These are phyloP conservation scores for Chloromyia formosa DNA, from an alignment of 2,888 invertebrate species.

Conservation along the genomic window DNA sequence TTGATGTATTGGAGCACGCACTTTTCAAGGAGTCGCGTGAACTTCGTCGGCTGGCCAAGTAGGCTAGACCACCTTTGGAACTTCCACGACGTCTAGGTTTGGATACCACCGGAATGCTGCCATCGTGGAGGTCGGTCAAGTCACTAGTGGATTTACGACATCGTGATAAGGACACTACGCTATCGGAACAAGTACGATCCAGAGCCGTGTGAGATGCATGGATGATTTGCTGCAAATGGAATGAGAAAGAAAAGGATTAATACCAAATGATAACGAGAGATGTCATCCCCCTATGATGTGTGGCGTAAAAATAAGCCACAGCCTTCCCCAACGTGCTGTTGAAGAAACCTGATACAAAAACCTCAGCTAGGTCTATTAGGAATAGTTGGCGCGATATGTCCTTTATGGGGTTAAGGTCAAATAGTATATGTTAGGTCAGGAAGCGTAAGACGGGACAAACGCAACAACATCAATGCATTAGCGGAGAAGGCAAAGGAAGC, in stretches of 20 bases:
- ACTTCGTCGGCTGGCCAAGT: conserved; percentile 86
- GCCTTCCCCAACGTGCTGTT: no score
- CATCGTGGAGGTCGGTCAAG: conserved; percentile 66
- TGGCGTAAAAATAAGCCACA: no score
- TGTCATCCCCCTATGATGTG: no score
- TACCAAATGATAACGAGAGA: no score
- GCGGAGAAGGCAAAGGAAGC: no score
- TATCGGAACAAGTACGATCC: conserved; percentile 64
- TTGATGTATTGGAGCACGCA: conserved; percentile 75
- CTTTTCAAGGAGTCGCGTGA: conserved; percentile 75
- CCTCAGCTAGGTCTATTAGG: no score
- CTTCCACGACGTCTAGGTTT: conserved; percentile 73
- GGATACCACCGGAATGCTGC: conserved; percentile 71
- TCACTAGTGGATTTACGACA: conserved; percentile 83
- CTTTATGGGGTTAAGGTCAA: no score
- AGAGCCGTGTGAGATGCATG: conserved; percentile 63
- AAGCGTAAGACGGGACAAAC: no score
- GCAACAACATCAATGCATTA: no score
- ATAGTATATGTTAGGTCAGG: no score
- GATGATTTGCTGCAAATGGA: conserved; percentile 54
- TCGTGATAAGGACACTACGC: conserved; percentile 61
- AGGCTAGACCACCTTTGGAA: conserved; percentile 74
- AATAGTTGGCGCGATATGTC: no score
- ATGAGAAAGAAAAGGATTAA: not conserved
- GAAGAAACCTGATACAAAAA: no score